phyloP scores from a whole-genome alignment of 2,797 vertebrate genomes.

The Cossypha caffra region DNA sequence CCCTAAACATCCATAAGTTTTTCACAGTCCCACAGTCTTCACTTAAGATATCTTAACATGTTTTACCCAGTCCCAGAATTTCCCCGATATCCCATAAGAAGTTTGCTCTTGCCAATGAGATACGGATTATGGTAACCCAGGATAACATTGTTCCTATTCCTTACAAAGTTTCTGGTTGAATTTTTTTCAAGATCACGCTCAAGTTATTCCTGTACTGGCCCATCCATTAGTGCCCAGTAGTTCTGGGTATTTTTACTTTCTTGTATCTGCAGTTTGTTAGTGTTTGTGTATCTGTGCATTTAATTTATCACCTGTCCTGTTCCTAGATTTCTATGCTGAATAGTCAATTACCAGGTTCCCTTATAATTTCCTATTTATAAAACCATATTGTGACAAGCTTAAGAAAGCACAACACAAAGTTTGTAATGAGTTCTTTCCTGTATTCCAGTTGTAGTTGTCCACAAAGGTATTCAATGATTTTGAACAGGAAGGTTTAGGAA shows the following conservation, averaged over 20 bases:
- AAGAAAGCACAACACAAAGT: not conserved
- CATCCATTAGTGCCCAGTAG: not conserved
- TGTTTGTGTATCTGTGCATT: not conserved
- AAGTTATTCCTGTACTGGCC: not conserved
- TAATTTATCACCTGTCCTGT: not conserved
- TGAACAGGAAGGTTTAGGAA: not conserved
- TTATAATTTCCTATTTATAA: not conserved
- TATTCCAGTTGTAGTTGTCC: not conserved
- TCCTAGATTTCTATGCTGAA: not conserved
- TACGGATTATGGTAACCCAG: not conserved
- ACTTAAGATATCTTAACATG: not conserved
- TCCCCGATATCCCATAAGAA: fast-evolving
- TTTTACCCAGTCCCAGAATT: not conserved
- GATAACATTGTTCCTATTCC: not conserved
- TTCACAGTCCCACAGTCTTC: not conserved
- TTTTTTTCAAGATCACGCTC: not conserved
- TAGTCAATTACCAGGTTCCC: not conserved
- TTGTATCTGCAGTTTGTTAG: not conserved
- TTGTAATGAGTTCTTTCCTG: not conserved
- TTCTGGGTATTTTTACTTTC: not conserved
- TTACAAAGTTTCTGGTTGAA: not conserved
- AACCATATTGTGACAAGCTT: not conserved
- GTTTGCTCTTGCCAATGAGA: not conserved
- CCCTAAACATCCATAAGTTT: not conserved
- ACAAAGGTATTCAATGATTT: not conserved